Evolutionary conservation across 2,113 vertebrate genomes (phyloP), one percentile per base, ranked within the genome.

Genomic region (Gobio gobio): DNA sequence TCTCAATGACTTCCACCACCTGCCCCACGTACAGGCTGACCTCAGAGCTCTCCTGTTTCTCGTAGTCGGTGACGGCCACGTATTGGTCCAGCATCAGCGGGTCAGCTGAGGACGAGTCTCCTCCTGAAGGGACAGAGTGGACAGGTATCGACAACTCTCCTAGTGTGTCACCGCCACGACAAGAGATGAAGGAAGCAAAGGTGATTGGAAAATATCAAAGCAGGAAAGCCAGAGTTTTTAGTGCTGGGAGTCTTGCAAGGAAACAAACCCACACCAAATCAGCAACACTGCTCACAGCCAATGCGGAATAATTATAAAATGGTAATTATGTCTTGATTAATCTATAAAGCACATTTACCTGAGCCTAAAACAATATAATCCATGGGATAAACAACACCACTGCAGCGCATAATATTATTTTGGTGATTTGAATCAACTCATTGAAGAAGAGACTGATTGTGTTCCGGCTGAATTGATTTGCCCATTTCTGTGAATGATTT

Each of bases 1-100:
- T 99, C 95, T 99, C 98, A 70, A 99, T 99, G 94, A 99, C 97
- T 87, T 99, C 98, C 92, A 99, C 98, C 88, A 97, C 93, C 91
- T 99, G 98, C 47, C 98, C 98, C 89, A 97, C 97, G 6, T 94
- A 93, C 87, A 99, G 95, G 92, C 97, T 98, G 95, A 99, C 96
- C 94, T 99, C 98, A 0, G 97, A 97, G 93, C 97, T 98, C 92
- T 99, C 98, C 94, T 99, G 97, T 91, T 99, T 98, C 93, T 98
- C 97, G 78, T 99, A 99, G 91, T 98, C 91, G 0, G 97, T 98
- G 79, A 98, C 98, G 61, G 97, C 98, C 88, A 99, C 96, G 47
- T 98, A 99, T 93, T 99, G 98, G 90, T 99, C 98, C 83, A 99
- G 94, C 82, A 98, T 92, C 91, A 99, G 94, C 40, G 96, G 95